phyloP scores from a whole-genome alignment of 2,888 invertebrate species.

The Dicyrtoma fusca region DNA sequence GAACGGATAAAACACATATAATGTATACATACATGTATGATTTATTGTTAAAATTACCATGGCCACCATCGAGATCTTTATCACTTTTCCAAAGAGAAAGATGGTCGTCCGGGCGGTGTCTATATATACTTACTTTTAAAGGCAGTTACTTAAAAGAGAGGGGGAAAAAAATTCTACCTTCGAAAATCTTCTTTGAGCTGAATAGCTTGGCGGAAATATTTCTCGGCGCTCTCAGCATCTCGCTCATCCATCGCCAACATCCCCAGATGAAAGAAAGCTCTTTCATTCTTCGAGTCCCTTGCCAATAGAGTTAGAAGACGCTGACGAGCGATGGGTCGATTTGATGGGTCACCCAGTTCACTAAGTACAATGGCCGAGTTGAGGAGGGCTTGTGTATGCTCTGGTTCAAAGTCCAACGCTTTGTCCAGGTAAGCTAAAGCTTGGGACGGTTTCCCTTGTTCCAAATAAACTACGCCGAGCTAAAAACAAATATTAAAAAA shows the following conservation, averaged over 20 bases:
- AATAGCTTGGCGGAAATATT: slow-evolving; percentile 87
- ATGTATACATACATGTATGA: no score
- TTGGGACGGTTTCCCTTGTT: slow-evolving; percentile 87
- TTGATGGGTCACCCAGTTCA: slow-evolving; percentile 57
- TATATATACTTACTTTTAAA: no score
- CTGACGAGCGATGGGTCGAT: slow-evolving; percentile 67
- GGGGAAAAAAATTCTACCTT: slow-evolving; percentile 38
- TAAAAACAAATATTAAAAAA: slow-evolving; percentile 60
- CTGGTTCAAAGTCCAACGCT: slow-evolving; percentile 88
- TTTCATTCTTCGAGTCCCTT: slow-evolving; percentile 78
- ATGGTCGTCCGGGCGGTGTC: no score
- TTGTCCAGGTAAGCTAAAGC: slow-evolving; percentile 90
- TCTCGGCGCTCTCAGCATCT: slow-evolving; percentile 83
- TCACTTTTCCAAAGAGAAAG: no score
- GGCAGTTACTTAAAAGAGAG: no score
- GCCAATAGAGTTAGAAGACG: slow-evolving; percentile 79
- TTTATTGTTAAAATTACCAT: no score
- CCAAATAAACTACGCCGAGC: slow-evolving; percentile 92
- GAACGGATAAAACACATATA: slow-evolving; percentile 61
- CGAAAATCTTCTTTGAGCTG: slow-evolving; percentile 63
- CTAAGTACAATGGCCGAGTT: slow-evolving; percentile 92
- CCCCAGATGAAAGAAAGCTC: slow-evolving; percentile 92
- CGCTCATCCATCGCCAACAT: slow-evolving; percentile 97
- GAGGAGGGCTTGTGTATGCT: slow-evolving; percentile 90
- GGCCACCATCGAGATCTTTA: no score